phyloP scores from a whole-genome alignment of 2,888 invertebrate genomes.

The Pristionchus fissidentatus region DNA sequence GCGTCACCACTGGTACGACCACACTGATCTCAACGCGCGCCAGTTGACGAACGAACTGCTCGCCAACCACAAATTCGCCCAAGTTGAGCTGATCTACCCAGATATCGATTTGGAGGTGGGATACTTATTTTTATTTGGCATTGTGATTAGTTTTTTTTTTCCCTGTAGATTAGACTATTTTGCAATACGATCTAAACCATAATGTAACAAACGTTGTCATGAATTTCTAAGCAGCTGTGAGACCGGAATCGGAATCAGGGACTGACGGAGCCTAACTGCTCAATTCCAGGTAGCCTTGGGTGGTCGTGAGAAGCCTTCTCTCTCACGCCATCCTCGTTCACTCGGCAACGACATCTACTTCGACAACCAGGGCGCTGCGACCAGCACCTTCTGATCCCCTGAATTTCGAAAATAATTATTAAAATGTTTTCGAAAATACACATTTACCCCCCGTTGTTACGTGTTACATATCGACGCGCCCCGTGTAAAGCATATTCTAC shows the following conservation, averaged over 20 bases:
- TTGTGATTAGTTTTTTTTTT: too few species aligned
- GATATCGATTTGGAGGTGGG: conserved; percentile 71
- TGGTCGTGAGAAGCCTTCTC: conserved; percentile 62
- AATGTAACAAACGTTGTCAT: background rate
- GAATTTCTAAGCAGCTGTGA: background rate
- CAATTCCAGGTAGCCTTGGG: conserved; percentile 67
- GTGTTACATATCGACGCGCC: background rate
- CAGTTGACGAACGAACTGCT: conserved; percentile 68
- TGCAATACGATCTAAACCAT: background rate
- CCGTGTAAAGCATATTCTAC: background rate
- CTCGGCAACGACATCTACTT: conserved; percentile 73
- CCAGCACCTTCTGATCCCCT: conserved; percentile 55
- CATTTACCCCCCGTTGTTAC: background rate
- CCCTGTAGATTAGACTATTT: too few species aligned
- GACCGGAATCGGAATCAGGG: background rate
- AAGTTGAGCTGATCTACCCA: conserved; percentile 73
- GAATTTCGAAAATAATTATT: background rate
- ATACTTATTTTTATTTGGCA: too few species aligned
- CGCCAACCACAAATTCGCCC: conserved; percentile 69
- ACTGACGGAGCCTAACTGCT: too few species aligned
- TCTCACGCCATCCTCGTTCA: conserved; percentile 65
- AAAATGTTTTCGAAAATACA: background rate
- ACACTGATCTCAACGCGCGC: conserved; percentile 68
- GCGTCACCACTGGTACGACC: conserved; percentile 75
- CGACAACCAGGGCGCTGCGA: conserved; percentile 71